Evolutionary conservation across 2,888 invertebrate genomes (phyloP), one percentile per base, ranked within the genome.

Genomic region (Rhagonycha fulva): DNA sequence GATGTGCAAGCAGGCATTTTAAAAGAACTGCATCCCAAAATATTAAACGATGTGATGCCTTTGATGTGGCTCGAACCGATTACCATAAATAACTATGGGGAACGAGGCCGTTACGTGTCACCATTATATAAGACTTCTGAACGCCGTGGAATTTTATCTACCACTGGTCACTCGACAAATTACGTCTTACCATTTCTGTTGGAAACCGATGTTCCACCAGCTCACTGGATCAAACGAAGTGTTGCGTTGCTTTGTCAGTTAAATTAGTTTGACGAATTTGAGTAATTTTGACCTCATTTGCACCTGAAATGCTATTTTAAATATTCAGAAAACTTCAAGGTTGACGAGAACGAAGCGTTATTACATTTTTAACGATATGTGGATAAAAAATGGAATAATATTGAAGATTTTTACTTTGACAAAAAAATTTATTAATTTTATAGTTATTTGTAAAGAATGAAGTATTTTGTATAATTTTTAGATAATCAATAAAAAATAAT

Each of bases 81-180:
- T 4, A 85, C 93, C 30, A 94, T 92, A 75, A 83, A 86, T 0
- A 83, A 92, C 0, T 92, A 92, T 80, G 84, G 88, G 4, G 90
- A 90, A 0, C 87, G 88, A 0, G 89, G 90, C 0, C 88, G 90
- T 76, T 96, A 96, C 86, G 89, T 91, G 82, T 94, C 94, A 82
- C 96, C 96, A 0, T 92, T 95, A 47, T 96, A 96, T 87, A 95
- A 95, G 87, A 96, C 95, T 0, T 94, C 93, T 76, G 95, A 94
- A 76, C 89, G 95, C 81, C 90, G 94, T 80, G 95, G 95, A 11
- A 91, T 93, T 4, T 86, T 95, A 23, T 94, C 95, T 0, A 95
- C 95, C 0, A 95, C 95, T 0, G 95, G 95, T 1, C 95, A 95
- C 84, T 95, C 95, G 0, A 94, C 95, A 60, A 95, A 95, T 88